Conservation (phyloP, 2,113 vertebrate genomes). For the Hemichromis elongatus region DNA sequence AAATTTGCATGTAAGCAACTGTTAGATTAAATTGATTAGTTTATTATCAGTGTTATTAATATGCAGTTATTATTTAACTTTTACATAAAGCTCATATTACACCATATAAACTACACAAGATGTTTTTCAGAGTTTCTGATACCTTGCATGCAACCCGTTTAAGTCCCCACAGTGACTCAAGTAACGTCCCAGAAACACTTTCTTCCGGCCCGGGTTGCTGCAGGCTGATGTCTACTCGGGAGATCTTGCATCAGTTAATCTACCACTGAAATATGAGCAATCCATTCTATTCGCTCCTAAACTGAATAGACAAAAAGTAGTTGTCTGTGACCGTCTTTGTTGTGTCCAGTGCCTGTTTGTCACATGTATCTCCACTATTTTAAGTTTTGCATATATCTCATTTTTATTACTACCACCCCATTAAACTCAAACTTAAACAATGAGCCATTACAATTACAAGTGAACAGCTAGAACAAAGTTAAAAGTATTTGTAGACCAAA, state of each 20-base stretch:
- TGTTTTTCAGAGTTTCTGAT: neutral
- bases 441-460: neutral
- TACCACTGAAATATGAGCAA: neutral
- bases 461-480: neutral
- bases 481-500: neutral
- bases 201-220: neutral
- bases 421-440: neutral
- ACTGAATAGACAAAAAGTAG: neutral
- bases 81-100: neutral
- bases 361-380: neutral
- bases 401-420: neutral
- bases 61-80: neutral
- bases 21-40: neutral
- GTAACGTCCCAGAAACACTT: neutral
- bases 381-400: neutral
- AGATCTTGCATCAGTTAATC: neutral
- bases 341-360: neutral
- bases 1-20: neutral
- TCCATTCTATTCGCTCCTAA: neutral
- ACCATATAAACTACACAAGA: neutral
- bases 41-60: neutral
- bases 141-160: neutral
- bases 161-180: neutral
- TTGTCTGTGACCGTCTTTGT: neutral
- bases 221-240: no score